Evolutionary conservation across 2,888 invertebrate species (phyloP).

Genomic region (Polydrusus cervinus): DNA sequence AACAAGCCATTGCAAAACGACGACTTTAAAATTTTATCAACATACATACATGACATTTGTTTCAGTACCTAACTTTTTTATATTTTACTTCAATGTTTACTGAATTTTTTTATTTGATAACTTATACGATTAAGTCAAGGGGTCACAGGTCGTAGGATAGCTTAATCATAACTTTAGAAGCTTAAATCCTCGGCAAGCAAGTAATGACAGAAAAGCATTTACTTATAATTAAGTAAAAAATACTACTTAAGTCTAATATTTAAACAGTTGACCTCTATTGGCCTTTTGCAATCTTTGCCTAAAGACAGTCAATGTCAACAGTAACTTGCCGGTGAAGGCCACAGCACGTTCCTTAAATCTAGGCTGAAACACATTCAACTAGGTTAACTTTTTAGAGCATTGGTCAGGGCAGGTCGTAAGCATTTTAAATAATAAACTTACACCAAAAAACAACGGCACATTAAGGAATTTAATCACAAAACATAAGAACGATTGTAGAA

Average conservation of each 20-base stretch:
- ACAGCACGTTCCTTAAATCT: constrained; percentile 67
- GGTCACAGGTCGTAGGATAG: constrained; percentile 66
- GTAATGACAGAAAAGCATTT: constrained; percentile 27
- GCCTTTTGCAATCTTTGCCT: constrained; percentile 72
- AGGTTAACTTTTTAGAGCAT: constrained; percentile 44
- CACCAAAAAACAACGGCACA: constrained; percentile 68
- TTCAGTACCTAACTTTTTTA: not conserved
- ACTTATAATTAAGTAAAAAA: constrained; percentile 22
- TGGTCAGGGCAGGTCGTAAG: constrained; percentile 30
- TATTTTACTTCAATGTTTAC: constrained; percentile 1
- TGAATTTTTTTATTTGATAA: constrained; percentile 56
- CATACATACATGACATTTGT: constrained; percentile 16
- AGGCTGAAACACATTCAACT: constrained; percentile 43
- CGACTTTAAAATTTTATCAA: not conserved
- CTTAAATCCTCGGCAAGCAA: constrained; percentile 39
- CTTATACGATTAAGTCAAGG: constrained; percentile 60
- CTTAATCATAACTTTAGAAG: constrained; percentile 45
- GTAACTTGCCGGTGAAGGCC: constrained; percentile 71
- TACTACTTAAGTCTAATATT: constrained; percentile 57
- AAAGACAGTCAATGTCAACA: constrained; percentile 72
- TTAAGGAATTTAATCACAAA: constrained; percentile 66
- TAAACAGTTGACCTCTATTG: constrained; percentile 71
- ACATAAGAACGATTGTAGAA: constrained; percentile 69
- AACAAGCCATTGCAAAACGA: constrained; percentile 50
- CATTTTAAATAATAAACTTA: constrained; percentile 63